Conservation (phyloP, 2,888 invertebrate species). For the Parnassius mnemosyne region DNA sequence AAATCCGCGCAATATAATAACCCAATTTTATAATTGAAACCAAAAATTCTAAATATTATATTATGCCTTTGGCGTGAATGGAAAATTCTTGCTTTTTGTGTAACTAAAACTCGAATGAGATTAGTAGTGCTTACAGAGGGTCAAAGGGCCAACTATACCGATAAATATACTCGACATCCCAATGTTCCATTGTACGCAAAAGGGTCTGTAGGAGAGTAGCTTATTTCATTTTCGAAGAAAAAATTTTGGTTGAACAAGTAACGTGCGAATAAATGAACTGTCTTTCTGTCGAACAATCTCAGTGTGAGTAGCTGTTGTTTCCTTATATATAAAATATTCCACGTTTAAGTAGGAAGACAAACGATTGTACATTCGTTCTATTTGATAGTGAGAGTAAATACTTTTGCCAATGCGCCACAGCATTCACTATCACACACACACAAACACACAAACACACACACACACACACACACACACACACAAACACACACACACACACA, state of each 20-base stretch:
- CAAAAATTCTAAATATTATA: not conserved
- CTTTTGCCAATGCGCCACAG: no score
- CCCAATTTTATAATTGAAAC: no score
- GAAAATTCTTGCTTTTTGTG: slow-evolving; percentile 18
- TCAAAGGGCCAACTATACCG: slow-evolving; percentile 14
- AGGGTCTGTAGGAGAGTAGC: slow-evolving; percentile 20
- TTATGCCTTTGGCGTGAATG: not conserved
- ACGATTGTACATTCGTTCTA: no score
- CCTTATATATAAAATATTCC: no score
- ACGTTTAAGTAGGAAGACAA: no score
- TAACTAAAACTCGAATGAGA: slow-evolving; percentile 13
- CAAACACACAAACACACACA: no score
- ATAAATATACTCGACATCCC: slow-evolving; percentile 24
- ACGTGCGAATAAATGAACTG: slow-evolving; percentile 21
- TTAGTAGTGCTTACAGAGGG: slow-evolving; percentile 25
- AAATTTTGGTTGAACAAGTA: slow-evolving; percentile 19
- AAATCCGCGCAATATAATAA: no score
- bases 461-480: no score
- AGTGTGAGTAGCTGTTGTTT: not conserved
- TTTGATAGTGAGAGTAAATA: no score
- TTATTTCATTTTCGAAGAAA: slow-evolving; percentile 20
- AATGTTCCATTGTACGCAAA: slow-evolving; percentile 24
- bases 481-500: no score
- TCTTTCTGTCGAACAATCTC: slow-evolving; percentile 4
- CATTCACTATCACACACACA: no score